These are phyloP conservation scores for Phasia obesa DNA, from an alignment of 2,888 invertebrate species.

Conservation along the genomic window DNA sequence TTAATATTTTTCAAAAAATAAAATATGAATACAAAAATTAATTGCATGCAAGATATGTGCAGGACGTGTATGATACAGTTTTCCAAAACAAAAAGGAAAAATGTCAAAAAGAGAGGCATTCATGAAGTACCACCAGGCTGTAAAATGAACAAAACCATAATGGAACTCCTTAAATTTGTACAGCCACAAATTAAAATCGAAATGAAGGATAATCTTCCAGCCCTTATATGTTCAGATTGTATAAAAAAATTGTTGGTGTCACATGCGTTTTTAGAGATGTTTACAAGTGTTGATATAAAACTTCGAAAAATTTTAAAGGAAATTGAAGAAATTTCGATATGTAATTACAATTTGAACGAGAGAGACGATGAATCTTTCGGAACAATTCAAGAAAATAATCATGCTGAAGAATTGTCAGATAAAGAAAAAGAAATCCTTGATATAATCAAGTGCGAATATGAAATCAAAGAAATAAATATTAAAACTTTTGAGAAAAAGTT, in stretches of 20 bases:
- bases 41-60: conserved; percentile 45
- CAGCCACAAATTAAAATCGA: conserved; percentile 45
- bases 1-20: not conserved
- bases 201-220: conserved; percentile 42
- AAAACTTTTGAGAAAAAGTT: not conserved
- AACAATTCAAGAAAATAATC: not conserved
- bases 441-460: conserved; percentile 27
- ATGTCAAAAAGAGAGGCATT: conserved; percentile 16
- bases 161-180: conserved; percentile 38
- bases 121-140: conserved; percentile 32
- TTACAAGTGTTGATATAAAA: conserved; percentile 36
- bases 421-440: conserved; percentile 1
- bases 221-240: conserved; percentile 47
- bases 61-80: conserved; percentile 58
- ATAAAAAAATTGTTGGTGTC: conserved; percentile 38
- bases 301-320: conserved; percentile 45
- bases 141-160: not conserved
- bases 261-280: conserved; percentile 50
- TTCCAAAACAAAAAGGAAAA: conserved; percentile 18
- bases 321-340: not conserved
- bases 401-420: not conserved
- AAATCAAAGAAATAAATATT: conserved; percentile 43
- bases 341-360: not conserved
- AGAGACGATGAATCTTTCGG: not conserved
- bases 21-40: conserved; percentile 17